Base-by-base conservation (phyloP, 2,888 invertebrate genomes). In the Poecilus cupreus region DNA sequence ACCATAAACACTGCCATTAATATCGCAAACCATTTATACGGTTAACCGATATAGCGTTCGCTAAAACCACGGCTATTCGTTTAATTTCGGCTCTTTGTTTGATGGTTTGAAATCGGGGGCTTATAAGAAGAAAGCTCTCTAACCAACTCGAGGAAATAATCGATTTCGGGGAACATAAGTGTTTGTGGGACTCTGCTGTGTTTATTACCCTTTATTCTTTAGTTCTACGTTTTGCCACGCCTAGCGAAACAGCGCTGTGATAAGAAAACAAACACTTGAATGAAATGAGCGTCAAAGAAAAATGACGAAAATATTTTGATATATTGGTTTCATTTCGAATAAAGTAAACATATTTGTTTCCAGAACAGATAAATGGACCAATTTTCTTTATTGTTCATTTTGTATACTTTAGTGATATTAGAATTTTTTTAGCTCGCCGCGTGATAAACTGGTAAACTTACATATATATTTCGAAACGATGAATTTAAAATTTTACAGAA, bases 201-300 rank as follows among this genome's bases (percentile, higher is more conserved):
- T 54, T 54, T 54, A 54, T 54, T 54, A 20, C 22, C 54, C 54
- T 22, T 54, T 54, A 54, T 54, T 54, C 54, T 54, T 54, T 54
- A 54, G 54, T 54, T 54, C 20, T 20, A 18, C 18, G 54, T 54
- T 54, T 54, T 10, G 46, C 2, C 13, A 46, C 54, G 10, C 22
- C 54, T 11, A 20, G 54, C 8, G 20, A 3, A 22, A 54, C 20
- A 54, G 54, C 54, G 54, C 54, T 54, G 0, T 20, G 54, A 20
- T 54, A 54, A 32, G 20, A 54, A 22, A 54, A 54, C 22, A 54
- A 22, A 54, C 22, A 54, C 54, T 54, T 54, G 22, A 20, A 54
- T 54, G 18, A 18, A 54, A 32, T 20, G 11, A 22, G 10, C 54
- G 54, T 8, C 18, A 54, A 20, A 54, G 20, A 54, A 54, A 54